Base-by-base conservation (phyloP, 2,888 invertebrate genomes). In the Xanthia icteritia region DNA sequence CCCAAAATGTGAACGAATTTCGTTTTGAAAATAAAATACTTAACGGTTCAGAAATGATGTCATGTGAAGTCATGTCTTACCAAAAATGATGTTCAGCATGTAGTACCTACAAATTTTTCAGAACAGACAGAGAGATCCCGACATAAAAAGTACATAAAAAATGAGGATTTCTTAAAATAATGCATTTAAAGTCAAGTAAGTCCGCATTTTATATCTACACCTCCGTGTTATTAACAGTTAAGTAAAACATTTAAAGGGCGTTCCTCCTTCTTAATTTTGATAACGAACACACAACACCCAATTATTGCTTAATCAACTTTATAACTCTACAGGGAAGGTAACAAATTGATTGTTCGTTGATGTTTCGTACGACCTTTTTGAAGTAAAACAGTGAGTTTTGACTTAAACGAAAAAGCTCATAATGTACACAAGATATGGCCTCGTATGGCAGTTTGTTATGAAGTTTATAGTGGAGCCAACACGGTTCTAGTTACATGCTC, bases 391-490 rank as follows among this genome's bases (percentile, higher is more conserved):
- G 60, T 77, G 86, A 88, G 89, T 90, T 92, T 91, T 90, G 93
- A 92, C 92, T 94, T 95, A 93, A 95, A 95, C 94, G 95, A 95
- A 96, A 96, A 96, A 94, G 94, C 95, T 96, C 97, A 95, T 97
- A 97, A 96, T 94, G 92, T 96, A 94, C 92, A 94, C 94, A 94
- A 96, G 96, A 97, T 96, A 97, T 94, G 93, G 96, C 93, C 92
- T 90, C 92, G 92, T 92, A 92, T 94, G 95, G 96, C 96, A 96
- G 96, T 97, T 96, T 95, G 96, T 97, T 96, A 95, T 94, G 94
- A 95, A 95, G 94, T 97, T 97, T 97, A 97, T 96, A 94, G 95
- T 94, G 93, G 86, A 93, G 91, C 91, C 93, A 93, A 91, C 92
- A 90, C 90, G 94, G 92, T 94, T 95, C 94, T 95, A 95, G 95